Base-by-base conservation (phyloP, 2,888 invertebrate species). In the Aspidiotus rigidus region DNA sequence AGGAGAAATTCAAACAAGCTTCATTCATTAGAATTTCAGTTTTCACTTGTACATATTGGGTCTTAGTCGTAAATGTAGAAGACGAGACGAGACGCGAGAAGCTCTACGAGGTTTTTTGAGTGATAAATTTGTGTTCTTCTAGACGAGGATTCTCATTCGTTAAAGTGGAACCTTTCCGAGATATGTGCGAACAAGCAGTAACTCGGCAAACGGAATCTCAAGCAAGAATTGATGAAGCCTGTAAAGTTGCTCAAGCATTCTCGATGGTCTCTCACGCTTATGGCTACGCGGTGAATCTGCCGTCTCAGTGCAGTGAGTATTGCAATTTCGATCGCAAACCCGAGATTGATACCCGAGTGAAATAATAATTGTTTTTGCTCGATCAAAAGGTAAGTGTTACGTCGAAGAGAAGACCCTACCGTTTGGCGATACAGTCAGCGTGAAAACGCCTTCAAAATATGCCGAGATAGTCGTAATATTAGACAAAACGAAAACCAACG, bases 391-490 rank as follows among this genome's bases (percentile, higher is more conserved):
- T 53, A 41, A 53, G 8, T 67, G 67, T 15, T 16, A 59, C 1
- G 53, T 67, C 7, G 44, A 57, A 15, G 67, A 57, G 15, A 67
- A 41, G 0, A 49, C 11, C 13, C 39, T 67, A 59, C 59, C 67
- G 11, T 67, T 49, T 39, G 67, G 67, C 49, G 59, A 49, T 10
- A 41, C 67, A 53, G 49, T 42, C 5, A 67, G 49, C 9, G 44
- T 67, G 13, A 41, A 39, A n/a, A 7, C 83, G 40, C 89, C 90
- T 0, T 82, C 81, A 72, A 87, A 87, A 72, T 83, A 89, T 72
- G 93, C 90, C 1, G 94, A 94, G 76, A 81, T 94, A 70, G 80
- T 94, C 0, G 81, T 94, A 69, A 82, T 88, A 1, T 83, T 93
- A 10, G 93, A 94, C 74, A 83, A 85, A 72, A 77, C 77, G 6